phyloP scores from a whole-genome alignment of 2,797 vertebrate genomes.

The Liasis olivaceus region DNA sequence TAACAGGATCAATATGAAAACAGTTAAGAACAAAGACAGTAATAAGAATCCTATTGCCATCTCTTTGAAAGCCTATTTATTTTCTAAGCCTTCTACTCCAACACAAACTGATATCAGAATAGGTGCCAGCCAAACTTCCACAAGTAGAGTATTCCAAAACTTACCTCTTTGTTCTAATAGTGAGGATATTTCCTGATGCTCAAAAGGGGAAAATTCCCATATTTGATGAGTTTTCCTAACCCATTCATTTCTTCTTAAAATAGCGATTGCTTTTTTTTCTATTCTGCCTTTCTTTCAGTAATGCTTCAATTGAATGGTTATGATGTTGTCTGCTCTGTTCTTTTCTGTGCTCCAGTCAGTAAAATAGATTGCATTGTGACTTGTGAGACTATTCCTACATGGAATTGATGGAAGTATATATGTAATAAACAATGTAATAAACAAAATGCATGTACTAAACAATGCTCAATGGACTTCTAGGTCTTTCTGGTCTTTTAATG shows the following conservation, averaged over 20 bases:
- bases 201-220: neutral
- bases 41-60: neutral
- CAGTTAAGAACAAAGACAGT: neutral
- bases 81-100: too few relatives aligned
- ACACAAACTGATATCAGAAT: too few relatives aligned
- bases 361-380: neutral
- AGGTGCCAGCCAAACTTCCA: neutral
- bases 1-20: neutral
- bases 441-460: neutral
- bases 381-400: neutral
- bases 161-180: neutral
- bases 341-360: neutral
- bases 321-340: neutral
- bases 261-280: neutral
- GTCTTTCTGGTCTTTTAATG: neutral
- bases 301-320: neutral
- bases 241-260: neutral
- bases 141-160: neutral
- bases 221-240: too few relatives aligned
- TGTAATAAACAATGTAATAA: neutral
- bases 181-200: neutral
- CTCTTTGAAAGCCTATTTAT: neutral
- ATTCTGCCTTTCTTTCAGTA: neutral
- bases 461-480: neutral
- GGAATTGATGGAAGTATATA: neutral